Evolutionary conservation across 2,113 vertebrate species (phyloP).

Genomic region (Rhinogobius similis): DNA sequence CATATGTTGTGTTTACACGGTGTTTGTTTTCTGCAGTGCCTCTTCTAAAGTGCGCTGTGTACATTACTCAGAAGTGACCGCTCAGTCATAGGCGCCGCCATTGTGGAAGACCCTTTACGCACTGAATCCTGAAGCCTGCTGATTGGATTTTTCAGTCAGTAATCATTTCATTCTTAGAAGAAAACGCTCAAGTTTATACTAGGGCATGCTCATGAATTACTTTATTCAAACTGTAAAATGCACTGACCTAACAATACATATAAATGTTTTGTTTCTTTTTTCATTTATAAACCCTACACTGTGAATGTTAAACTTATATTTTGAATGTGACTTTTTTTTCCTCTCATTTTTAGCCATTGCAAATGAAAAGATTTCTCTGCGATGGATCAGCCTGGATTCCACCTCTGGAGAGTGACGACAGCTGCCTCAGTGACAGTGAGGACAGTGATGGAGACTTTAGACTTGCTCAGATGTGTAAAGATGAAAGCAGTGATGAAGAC

Average conservation of each 20-base stretch:
- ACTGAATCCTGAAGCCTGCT: no score
- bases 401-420: conserved; percentile 1
- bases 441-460: background rate
- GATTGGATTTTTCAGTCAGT: no score
- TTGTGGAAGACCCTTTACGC: background rate
- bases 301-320: background rate
- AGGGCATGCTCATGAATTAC: background rate
- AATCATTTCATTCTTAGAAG: background rate
- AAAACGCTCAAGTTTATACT: background rate
- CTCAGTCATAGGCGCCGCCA: background rate
- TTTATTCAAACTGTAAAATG: background rate
- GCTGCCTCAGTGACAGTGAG: background rate
- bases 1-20: no score
- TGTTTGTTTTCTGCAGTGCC: background rate
- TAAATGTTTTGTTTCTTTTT: background rate
- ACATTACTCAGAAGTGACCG: no score
- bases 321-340: background rate
- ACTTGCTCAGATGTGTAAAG: background rate
- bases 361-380: background rate
- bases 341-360: background rate
- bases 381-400: background rate
- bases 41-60: background rate
- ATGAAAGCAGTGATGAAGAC: conserved; percentile 8
- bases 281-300: background rate
- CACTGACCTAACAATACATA: background rate